Evolutionary conservation across 2,113 vertebrate genomes (phyloP).

Genomic region (Cyanoramphus novaezelandiae): DNA sequence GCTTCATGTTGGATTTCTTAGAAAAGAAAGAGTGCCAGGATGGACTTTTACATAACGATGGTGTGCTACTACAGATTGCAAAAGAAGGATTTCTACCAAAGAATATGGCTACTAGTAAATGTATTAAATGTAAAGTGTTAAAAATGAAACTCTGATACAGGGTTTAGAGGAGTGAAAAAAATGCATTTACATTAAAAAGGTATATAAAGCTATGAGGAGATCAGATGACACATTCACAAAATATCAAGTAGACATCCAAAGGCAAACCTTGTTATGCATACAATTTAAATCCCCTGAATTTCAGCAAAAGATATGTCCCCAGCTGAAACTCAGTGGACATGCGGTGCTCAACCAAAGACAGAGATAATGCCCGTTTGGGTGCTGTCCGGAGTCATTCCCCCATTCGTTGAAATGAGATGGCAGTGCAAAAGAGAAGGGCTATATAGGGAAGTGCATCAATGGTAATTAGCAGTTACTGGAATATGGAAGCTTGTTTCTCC

Average conservation of each 20-base stretch:
- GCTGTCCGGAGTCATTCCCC: background rate
- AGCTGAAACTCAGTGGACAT: background rate
- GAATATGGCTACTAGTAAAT: background rate
- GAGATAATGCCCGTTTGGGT: background rate
- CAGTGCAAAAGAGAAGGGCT: background rate
- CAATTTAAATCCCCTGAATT: background rate
- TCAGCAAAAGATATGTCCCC: background rate
- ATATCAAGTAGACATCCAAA: background rate
- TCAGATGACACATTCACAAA: background rate
- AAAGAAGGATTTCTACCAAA: background rate
- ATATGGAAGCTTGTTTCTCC: slow-evolving; percentile 39
- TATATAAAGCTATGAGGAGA: background rate
- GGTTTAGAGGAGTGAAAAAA: background rate
- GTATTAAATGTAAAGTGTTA: background rate
- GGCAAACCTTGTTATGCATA: background rate
- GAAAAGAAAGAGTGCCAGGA: slow-evolving; percentile 42
- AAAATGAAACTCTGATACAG: background rate
- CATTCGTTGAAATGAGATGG: background rate
- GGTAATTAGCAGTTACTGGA: slow-evolving; percentile 37
- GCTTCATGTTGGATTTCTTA: slow-evolving; percentile 55
- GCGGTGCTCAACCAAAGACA: background rate
- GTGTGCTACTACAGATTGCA: background rate
- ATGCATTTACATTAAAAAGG: background rate
- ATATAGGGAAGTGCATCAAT: background rate
- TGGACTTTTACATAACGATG: background rate